Base-by-base conservation (phyloP, 2,888 invertebrate genomes). In the Minunthozetes semirufus region DNA sequence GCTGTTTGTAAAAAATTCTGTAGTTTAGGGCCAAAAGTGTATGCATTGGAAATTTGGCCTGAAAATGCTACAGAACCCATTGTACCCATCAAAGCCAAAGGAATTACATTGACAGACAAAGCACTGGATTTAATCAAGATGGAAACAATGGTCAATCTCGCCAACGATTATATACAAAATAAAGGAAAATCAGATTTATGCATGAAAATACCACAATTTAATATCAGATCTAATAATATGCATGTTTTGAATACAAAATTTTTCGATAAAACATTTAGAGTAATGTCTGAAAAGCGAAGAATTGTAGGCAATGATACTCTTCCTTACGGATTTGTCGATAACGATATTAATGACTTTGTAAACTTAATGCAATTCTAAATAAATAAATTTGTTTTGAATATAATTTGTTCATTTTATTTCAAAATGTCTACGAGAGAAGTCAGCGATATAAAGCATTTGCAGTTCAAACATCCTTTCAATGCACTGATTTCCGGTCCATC, bases 21-120 rank as follows among this genome's bases (percentile, higher is more conserved):
- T 17, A 79, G 80, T 25, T 81, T 80, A 0, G 83, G 82, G 0
- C 81, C 82, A 6, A 83, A 82, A 77, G 81, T 81, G 75, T 81
- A 82, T 75, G 80, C 79, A 0, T 81, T 80, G 74, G 78, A 76
- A 27, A 79, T 81, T 5, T 25, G 38, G 25, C 29, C 29, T 0
- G 48, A 56, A 33, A 59, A 72, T 33, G 2, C 42, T 1, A 46
- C 46, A 8, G 61, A 72, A n/a, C 33, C 59, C 1, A 63, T 46
- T 2, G 70, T 70, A 0, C 70, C 70, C 4, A 70, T 70, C 25
- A 70, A 70, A 48, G 70, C 9, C 0, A 70, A 70, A 48, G 70
- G 70, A 6, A 48, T 70, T 13, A 70, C 70, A 48, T 27, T 70
- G 19, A 70, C 70, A 8, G 70, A 70, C 17, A 70, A 70, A 70